Percentiles rank a stretch among this genome's conserved stretches.
phyloP scores from a whole-genome alignment of 2,113 vertebrate genomes.

The Channa argus region DNA sequence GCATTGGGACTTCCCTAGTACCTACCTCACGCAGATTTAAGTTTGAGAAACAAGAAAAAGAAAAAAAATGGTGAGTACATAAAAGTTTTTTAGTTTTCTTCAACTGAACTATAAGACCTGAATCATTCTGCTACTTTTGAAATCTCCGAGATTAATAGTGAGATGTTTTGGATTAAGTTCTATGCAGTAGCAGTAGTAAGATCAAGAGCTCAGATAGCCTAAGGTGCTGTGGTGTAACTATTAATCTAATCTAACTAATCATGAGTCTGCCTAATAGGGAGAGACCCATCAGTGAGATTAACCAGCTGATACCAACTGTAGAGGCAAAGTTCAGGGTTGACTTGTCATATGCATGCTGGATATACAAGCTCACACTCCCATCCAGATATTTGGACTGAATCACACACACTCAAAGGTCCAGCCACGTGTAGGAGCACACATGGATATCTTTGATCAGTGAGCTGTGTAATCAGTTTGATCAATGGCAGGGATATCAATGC shows the following conservation, averaged over 20 bases:
- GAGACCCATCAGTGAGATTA: conserved; percentile 53
- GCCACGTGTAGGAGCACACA: conserved; percentile 37
- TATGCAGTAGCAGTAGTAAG: conserved; percentile 23
- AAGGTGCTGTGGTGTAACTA: conserved; percentile 63
- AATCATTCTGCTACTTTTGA: neutral
- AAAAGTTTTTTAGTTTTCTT: too few relatives aligned
- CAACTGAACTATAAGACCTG: neutral
- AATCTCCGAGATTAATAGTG: neutral
- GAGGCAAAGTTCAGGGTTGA: conserved; percentile 74
- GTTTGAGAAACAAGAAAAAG: too few relatives aligned
- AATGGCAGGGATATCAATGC: conserved; percentile 68
- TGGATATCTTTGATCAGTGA: conserved; percentile 70
- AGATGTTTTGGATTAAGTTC: neutral
- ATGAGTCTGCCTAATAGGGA: conserved; percentile 61
- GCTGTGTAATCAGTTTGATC: conserved; percentile 73
- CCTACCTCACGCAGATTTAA: too few relatives aligned
- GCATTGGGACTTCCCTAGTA: too few relatives aligned
- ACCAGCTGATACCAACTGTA: conserved; percentile 56
- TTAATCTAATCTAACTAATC: conserved; percentile 77
- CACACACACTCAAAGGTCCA: conserved; percentile 9
- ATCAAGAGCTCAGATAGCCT: conserved; percentile 61
- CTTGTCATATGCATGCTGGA: conserved; percentile 16
- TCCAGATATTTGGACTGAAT: conserved; percentile 16
- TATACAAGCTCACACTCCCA: neutral
- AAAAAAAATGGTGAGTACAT: too few relatives aligned